phyloP scores from a whole-genome alignment of 2,113 vertebrate genomes.

The Peromyscus polionotus region DNA sequence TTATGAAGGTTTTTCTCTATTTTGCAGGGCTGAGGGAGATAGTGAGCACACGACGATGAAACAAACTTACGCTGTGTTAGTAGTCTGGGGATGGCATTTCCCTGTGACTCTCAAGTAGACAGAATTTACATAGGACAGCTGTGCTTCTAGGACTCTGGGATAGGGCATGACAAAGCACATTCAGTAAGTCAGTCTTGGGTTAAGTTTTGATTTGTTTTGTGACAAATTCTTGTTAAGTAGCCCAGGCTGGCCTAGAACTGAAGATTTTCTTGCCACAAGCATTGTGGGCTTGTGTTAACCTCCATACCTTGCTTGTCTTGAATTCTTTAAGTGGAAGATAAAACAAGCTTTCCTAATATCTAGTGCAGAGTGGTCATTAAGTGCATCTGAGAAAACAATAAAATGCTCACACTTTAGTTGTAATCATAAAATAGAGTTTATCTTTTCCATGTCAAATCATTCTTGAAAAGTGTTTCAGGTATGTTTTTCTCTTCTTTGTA shows the following conservation, averaged over 20 bases:
- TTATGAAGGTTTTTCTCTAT: not conserved
- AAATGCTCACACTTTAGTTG: not conserved
- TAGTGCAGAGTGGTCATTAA: not conserved
- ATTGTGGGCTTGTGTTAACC: not conserved
- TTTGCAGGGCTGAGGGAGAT: not conserved
- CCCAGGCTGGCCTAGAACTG: not conserved
- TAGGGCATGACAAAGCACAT: constrained; percentile 7
- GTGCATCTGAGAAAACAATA: not conserved
- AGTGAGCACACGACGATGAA: not conserved
- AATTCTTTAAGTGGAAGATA: not conserved
- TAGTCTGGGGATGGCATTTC: not conserved
- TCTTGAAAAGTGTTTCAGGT: not conserved
- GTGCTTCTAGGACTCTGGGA: not conserved
- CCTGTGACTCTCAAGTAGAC: not conserved
- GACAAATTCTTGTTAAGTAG: not conserved
- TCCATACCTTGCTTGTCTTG: not conserved
- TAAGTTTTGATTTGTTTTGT: not conserved
- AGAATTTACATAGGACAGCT: not conserved
- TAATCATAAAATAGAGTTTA: not conserved
- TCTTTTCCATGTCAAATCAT: not conserved
- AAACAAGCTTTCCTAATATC: constrained; percentile 3
- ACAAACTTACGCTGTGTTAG: not conserved
- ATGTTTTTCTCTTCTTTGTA: not conserved
- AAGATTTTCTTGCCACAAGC: not conserved
- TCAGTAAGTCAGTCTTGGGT: not conserved